Base-by-base conservation (phyloP, 2,797 vertebrate species). In the Lithobates sylvaticus region DNA sequence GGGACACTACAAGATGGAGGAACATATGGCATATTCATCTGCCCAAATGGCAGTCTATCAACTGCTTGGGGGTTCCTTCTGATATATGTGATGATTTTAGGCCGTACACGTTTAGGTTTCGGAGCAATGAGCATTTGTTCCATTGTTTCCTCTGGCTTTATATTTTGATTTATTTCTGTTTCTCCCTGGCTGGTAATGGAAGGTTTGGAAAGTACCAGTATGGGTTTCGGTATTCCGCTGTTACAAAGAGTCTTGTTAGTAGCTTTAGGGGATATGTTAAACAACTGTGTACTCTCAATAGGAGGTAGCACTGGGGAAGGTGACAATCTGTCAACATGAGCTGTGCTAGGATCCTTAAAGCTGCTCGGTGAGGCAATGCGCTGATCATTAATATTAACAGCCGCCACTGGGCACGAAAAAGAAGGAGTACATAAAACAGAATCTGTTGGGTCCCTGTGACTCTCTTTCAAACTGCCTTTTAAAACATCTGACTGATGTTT, bases 31-130 rank as follows among this genome's bases (percentile, higher is more conserved):
- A 95, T 89, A 8, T 94, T 92, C 0, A 95, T 80, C 0, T 93
- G 90, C 0, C 96, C 92, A 18, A 94, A 92, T 0, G 94, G 84
- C 0, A 93, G 91, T 78, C 94, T 95, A 47, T 94, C 89, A 23
- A 96, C 94, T 0, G 92, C 90, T 87, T 95, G 97, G 5, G 96
- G 95, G 82, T 89, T 97, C 88, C 97, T 97, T 69, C 97, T 94
- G 12, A 99, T 95, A 18, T 97, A 99, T 0, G 98, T 99, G 89
- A 99, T 99, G 88, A 99, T 99, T 94, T 98, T 99, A 58, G 98
- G 98, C 68, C 97, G 93, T 74, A 98, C 95, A 0, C 96, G 97
- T 91, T 98, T 98, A 86, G 97, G 96, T 82, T 96, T 98, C 34
- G 95, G 95, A 93, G 96, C 16, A 18, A 92, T 29, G n/a, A 94